Evolutionary conservation across 2,888 invertebrate genomes (phyloP).

Genomic region (Luffia ferchaultella): DNA sequence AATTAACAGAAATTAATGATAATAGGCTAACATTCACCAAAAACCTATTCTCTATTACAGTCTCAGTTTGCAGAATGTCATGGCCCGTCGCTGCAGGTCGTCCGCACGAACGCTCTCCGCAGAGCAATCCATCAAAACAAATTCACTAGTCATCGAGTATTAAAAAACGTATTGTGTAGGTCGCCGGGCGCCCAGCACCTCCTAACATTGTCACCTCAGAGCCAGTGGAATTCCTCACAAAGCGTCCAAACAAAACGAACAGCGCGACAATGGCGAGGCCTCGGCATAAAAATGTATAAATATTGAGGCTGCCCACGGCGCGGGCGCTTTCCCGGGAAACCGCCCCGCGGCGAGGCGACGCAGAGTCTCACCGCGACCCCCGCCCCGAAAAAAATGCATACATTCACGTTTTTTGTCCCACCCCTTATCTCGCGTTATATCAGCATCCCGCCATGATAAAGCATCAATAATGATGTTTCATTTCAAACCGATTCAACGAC

Average conservation of each 20-base stretch:
- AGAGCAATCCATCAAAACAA: conserved; percentile 58
- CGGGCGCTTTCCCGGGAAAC: conserved; percentile 59
- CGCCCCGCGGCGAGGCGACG: conserved; percentile 56
- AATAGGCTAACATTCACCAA: too few relatives aligned
- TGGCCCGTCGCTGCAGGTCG: conserved; percentile 1
- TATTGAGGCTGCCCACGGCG: conserved; percentile 40
- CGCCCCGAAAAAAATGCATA: conserved; percentile 41
- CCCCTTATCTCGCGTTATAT: conserved; percentile 51
- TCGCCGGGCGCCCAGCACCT: conserved; percentile 47
- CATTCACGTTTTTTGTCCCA: conserved; percentile 37
- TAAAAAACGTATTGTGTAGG: conserved; percentile 53
- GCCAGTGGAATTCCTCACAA: conserved; percentile 51
- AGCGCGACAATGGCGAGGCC: conserved; percentile 44
- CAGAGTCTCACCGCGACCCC: conserved; percentile 49
- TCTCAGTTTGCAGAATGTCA: not conserved
- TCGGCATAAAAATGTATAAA: conserved; percentile 57
- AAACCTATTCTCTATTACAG: too few relatives aligned
- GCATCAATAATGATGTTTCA: conserved; percentile 65
- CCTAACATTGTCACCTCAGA: conserved; percentile 61
- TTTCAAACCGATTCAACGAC: conserved; percentile 49
- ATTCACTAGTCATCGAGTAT: conserved; percentile 64
- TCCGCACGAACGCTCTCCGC: conserved; percentile 19
- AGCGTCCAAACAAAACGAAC: conserved; percentile 43
- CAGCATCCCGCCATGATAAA: conserved; percentile 53
- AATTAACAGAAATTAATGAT: too few relatives aligned